Base-by-base conservation (phyloP, 2,888 invertebrate species). In the Acrocera orbiculus region DNA sequence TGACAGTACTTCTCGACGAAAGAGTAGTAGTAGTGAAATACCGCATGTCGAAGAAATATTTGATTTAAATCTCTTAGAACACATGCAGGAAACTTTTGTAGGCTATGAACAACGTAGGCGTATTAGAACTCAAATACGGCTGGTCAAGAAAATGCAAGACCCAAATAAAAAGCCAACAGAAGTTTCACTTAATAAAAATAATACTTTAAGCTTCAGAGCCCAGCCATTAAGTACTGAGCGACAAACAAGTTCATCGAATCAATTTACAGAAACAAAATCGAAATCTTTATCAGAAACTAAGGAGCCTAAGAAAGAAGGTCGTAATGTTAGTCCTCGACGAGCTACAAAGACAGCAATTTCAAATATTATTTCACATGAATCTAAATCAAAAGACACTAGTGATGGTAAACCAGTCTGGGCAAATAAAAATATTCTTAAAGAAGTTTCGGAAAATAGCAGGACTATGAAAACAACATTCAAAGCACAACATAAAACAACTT, bases 21-120 rank as follows among this genome's bases (percentile, higher is more conserved):
- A 65, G 34, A 50, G 55, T 36, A 54, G 63, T 45, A 64, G 65
- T 40, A 55, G 61, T 25, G 65, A 66, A 34, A 51, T 54, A 32
- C 54, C 60, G 10, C 64, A 66, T 43, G 72, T 81, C 44, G 80
- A 81, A 56, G 73, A 77, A 43, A 75, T 81, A 41, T 75, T 68
- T 44, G 78, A 81, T 46, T 49, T 79, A 42, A 67, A 70, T 48
- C 61, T 76, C 45, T 63, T 81, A 37, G 80, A 80, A 58, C 67
- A 69, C 60, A 67, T 80, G 67, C 61, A 82, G 55, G 77, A 80
- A 60, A 74, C 73, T 49, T 76, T 79, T 37, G 70, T 70, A 34
- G 74, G 74, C 40, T 83, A 83, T 53, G 82, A 83, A 51, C 68
- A 80, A 47, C 64, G 83, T 44, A 69, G 80, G 40, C 69, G 77